These are phyloP conservation scores for Lateolabrax maculatus DNA, from an alignment of 2,797 vertebrate species.

Conservation along the genomic window DNA sequence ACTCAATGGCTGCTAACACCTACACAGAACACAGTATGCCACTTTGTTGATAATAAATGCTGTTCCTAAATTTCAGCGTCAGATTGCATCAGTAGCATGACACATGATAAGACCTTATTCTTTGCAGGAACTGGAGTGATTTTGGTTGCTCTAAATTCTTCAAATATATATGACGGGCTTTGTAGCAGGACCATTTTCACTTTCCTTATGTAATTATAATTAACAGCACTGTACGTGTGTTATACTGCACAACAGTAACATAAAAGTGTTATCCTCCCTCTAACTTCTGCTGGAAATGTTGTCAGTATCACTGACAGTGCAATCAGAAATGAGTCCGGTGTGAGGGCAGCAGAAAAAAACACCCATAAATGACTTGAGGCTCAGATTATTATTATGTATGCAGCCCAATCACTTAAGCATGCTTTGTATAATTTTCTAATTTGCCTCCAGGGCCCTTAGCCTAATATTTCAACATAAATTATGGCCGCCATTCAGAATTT, in stretches of 20 bases:
- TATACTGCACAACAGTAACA: background rate
- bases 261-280: background rate
- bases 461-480: slow-evolving; percentile 24
- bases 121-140: background rate
- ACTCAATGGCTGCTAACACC: background rate
- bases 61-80: background rate
- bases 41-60: slow-evolving; percentile 11
- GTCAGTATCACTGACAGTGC: slow-evolving; percentile 1
- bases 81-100: background rate
- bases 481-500: background rate
- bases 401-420: slow-evolving; percentile 29
- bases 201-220: background rate
- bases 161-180: background rate
- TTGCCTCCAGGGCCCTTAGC: slow-evolving; percentile 9
- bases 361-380: slow-evolving; percentile 10
- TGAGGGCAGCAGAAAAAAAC: slow-evolving; percentile 1
- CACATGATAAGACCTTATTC: background rate
- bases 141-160: background rate
- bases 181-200: background rate
- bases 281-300: background rate
- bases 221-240: background rate
- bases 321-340: background rate
- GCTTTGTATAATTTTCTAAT: slow-evolving; percentile 51
- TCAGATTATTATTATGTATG: slow-evolving; percentile 29
- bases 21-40: background rate